Conservation (phyloP, 2,888 invertebrate species). For the Drosophila stalkeri region DNA sequence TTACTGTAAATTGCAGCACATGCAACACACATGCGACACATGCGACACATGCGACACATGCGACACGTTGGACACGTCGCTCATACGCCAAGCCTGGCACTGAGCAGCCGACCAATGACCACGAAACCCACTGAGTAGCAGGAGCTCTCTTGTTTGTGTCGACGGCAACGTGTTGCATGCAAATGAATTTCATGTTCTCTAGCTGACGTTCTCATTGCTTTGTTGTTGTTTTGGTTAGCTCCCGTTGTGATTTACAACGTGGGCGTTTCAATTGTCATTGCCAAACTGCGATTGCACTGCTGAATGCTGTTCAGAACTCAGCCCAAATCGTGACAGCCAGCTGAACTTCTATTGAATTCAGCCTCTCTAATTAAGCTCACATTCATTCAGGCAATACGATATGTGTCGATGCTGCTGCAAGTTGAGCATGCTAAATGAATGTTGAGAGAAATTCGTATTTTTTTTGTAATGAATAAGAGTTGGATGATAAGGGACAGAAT, state of each 20-base stretch:
- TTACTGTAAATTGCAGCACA: constrained; percentile 43
- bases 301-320: constrained; percentile 13
- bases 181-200: constrained; percentile 69
- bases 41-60: constrained; percentile 33
- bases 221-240: constrained; percentile 19
- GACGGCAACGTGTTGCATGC: constrained; percentile 77
- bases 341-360: constrained; percentile 7
- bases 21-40: constrained; percentile 38
- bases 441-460: neutral
- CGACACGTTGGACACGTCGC: constrained; percentile 61
- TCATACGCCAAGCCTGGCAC: constrained; percentile 61
- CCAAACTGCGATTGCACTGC: constrained; percentile 30
- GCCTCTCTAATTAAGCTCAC: constrained; percentile 32
- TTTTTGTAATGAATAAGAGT: neutral
- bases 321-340: constrained; percentile 9
- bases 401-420: neutral
- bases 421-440: constrained; percentile 7
- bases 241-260: constrained; percentile 62
- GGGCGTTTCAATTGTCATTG: constrained; percentile 56
- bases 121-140: constrained; percentile 1
- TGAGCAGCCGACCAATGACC: constrained; percentile 6
- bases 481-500: too few species aligned
- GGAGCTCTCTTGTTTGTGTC: constrained; percentile 42
- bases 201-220: constrained; percentile 13
- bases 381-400: constrained; percentile 4